Percentiles rank a stretch among this genome's conserved stretches.
Conservation (phyloP, 2,888 invertebrate species). For the Thymelicus sylvestris region DNA sequence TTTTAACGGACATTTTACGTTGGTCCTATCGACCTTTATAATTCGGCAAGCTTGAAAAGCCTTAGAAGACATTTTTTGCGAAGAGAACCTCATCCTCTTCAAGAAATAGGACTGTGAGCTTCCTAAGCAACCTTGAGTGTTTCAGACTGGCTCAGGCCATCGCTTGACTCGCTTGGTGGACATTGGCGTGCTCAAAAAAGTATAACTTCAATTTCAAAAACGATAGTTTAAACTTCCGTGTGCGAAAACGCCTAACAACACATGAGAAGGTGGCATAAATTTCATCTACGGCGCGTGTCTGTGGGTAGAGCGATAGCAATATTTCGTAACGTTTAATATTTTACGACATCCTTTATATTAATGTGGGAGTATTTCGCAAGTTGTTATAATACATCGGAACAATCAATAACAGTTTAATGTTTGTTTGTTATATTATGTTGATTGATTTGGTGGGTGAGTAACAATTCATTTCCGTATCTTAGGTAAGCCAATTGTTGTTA, state of each 20-base stretch:
- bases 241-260: conserved; percentile 15
- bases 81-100: too few relatives aligned
- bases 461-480: conserved; percentile 2
- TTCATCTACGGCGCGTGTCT: conserved; percentile 18
- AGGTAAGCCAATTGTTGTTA: neutral
- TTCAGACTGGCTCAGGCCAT: too few relatives aligned
- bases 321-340: conserved; percentile 33
- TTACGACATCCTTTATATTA: conserved; percentile 36
- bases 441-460: conserved; percentile 21
- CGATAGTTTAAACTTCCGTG: neutral
- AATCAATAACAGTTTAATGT: conserved; percentile 28
- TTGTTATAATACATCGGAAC: conserved; percentile 22
- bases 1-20: too few relatives aligned
- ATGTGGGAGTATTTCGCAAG: conserved; percentile 32
- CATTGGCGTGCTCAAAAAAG: too few relatives aligned
- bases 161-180: too few relatives aligned
- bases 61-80: too few relatives aligned
- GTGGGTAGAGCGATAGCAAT: conserved; percentile 33
- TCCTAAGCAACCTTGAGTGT: too few relatives aligned
- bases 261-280: conserved; percentile 33
- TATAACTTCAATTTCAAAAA: neutral
- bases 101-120: too few relatives aligned
- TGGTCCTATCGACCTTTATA: too few relatives aligned
- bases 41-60: too few relatives aligned
- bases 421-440: conserved; percentile 16